Percentiles rank a stretch among this genome's conserved stretches.
phyloP scores from a whole-genome alignment of 2,888 invertebrate genomes.

The Eurytoma californica region DNA sequence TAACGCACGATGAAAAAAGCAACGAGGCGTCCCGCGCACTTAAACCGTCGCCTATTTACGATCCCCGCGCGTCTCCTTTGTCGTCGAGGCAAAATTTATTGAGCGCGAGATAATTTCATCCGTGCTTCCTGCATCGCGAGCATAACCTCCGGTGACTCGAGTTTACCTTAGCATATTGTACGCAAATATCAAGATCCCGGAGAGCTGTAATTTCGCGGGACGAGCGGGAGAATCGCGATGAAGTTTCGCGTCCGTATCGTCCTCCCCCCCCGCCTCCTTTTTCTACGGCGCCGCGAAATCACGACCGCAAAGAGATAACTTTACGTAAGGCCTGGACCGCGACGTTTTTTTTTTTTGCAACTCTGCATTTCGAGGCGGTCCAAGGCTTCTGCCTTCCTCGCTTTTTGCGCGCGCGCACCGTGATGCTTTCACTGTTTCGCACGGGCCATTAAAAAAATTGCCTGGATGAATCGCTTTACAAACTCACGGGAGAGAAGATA shows the following conservation, averaged over 20 bases:
- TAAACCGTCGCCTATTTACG: no score
- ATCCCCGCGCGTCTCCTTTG: no score
- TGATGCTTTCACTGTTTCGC: conserved; percentile 19
- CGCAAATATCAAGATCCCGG: conserved; percentile 29
- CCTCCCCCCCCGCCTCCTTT: background rate
- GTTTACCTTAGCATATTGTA: conserved; percentile 8
- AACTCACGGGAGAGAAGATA: no score
- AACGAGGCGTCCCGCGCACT: no score
- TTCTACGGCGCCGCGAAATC: background rate
- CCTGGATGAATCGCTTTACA: background rate
- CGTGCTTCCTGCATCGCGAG: background rate
- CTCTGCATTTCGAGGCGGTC: conserved; percentile 5
- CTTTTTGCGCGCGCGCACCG: background rate
- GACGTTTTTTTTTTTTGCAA: conserved; percentile 21
- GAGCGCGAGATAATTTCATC: background rate
- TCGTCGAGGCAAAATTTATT: background rate
- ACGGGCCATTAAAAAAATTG: background rate
- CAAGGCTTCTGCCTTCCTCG: background rate
- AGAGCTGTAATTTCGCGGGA: conserved; percentile 15
- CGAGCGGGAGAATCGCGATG: background rate
- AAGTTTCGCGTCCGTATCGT: background rate
- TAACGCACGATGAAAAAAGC: no score
- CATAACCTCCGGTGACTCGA: background rate
- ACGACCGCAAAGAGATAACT: conserved; percentile 5
- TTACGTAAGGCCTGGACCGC: conserved; percentile 18